A percentile compares a stretch with the other conserved stretches of the same genome.
These are phyloP conservation scores for Fulmarus glacialis DNA, from an alignment of 2,113 vertebrate species.

Conservation along the genomic window DNA sequence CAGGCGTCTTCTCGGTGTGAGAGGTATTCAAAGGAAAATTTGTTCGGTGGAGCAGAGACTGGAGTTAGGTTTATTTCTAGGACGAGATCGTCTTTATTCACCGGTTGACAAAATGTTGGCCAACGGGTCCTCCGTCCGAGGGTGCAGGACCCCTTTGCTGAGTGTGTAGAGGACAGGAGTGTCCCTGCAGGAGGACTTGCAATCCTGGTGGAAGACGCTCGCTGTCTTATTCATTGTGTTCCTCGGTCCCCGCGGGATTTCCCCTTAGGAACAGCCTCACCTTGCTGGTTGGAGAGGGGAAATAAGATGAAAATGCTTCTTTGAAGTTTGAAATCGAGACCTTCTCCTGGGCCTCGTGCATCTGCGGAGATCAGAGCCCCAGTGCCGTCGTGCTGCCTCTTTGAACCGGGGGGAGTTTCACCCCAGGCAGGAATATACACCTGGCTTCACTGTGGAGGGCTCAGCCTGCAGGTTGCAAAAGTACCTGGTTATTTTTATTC, in stretches of 20 bases:
- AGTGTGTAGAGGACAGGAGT: not conserved
- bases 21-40: not conserved
- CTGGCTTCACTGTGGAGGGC: not conserved
- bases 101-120: not conserved
- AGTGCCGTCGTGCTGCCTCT: not conserved
- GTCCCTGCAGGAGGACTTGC: not conserved
- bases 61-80: not conserved
- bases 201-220: not conserved
- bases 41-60: not conserved
- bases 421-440: not conserved
- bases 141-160: fast-evolving
- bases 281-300: not conserved
- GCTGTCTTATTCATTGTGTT: fast-evolving
- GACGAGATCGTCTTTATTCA: not conserved
- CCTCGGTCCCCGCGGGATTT: not conserved
- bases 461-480: slow-evolving; percentile 3
- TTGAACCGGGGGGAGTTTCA: not conserved
- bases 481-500: slow-evolving; percentile 12
- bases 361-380: not conserved
- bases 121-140: fast-evolving
- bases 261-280: not conserved
- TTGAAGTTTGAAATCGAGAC: not conserved
- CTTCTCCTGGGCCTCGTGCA: not conserved
- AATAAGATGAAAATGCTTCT: not conserved
- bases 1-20: not conserved